phyloP scores from a whole-genome alignment of 2,797 vertebrate species.

The Buceros bicornis region DNA sequence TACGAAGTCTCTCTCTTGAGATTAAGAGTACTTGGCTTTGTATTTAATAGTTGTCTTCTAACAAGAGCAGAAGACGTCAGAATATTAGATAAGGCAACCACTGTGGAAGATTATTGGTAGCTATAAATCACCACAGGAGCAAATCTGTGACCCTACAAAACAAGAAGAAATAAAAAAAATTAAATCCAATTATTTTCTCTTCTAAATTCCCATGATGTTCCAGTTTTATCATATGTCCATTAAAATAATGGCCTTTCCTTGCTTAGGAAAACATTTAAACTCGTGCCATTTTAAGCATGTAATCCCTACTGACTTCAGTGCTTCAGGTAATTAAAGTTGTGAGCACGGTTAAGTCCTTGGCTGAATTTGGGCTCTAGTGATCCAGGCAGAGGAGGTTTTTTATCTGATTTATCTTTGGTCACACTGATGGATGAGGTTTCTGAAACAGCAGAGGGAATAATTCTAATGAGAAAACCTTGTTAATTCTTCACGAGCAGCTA shows the following conservation, averaged over 20 bases:
- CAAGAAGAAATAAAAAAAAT: neutral
- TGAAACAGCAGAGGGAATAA: neutral
- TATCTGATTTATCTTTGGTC: neutral
- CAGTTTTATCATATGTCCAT: neutral
- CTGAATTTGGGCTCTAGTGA: neutral
- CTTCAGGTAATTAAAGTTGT: neutral
- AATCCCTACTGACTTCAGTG: neutral
- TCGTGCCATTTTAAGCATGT: neutral
- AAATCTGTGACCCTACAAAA: neutral
- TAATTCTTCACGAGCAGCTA: neutral
- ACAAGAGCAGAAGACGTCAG: neutral
- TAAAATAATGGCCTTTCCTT: neutral
- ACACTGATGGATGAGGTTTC: neutral
- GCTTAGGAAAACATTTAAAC: neutral
- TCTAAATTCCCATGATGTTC: neutral
- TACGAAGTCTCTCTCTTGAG: neutral
- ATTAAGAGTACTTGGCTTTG: slow-evolving; percentile 1
- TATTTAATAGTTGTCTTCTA: slow-evolving; percentile 1
- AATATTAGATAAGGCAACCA: slow-evolving; percentile 5
- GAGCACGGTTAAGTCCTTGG: neutral
- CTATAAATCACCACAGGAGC: slow-evolving; percentile 37
- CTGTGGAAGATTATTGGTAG: neutral
- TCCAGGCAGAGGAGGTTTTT: neutral
- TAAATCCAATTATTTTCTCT: neutral
- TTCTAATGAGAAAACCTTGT: neutral